These are phyloP conservation scores for Scylla paramamosain DNA, from an alignment of 1,140 invertebrate genomes.

Conservation along the genomic window DNA sequence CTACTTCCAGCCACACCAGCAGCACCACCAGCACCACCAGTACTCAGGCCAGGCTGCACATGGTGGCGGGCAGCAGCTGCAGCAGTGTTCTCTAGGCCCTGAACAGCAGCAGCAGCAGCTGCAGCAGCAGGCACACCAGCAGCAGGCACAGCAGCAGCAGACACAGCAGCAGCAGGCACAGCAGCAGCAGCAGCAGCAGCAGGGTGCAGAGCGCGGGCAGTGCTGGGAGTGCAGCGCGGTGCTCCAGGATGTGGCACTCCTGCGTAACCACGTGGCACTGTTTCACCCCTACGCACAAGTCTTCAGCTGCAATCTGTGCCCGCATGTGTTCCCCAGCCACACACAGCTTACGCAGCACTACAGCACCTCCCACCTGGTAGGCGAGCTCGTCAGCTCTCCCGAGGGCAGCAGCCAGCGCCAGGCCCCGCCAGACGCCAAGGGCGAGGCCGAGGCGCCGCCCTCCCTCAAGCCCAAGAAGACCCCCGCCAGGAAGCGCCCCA, in stretches of 20 bases:
- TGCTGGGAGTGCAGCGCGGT: constrained; percentile 66
- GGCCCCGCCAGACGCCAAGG: neutral
- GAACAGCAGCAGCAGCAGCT: neutral
- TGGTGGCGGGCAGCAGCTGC: neutral
- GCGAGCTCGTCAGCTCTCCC: neutral
- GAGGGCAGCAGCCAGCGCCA: neutral
- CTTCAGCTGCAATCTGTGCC: constrained; percentile 56
- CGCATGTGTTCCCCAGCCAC: constrained; percentile 56
- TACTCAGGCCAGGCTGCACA: constrained; percentile 25
- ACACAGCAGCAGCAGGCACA: neutral
- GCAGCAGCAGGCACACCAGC: neutral
- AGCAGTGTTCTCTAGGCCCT: neutral
- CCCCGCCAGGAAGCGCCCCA: neutral
- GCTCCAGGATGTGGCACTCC: constrained; percentile 69
- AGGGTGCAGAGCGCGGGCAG: neutral
- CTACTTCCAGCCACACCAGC: neutral
- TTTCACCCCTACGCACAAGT: constrained; percentile 53
- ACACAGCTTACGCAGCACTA: constrained; percentile 53
- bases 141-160: neutral
- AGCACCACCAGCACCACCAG: neutral
- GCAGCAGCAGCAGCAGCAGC: constrained; percentile 26
- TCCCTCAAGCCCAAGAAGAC: neutral
- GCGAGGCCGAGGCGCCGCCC: neutral
- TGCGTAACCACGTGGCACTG: constrained; percentile 68
- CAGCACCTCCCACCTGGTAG: constrained; percentile 59